These are phyloP conservation scores for Gorsachius goisagi DNA, from an alignment of 2,113 vertebrate genomes.

Conservation along the genomic window DNA sequence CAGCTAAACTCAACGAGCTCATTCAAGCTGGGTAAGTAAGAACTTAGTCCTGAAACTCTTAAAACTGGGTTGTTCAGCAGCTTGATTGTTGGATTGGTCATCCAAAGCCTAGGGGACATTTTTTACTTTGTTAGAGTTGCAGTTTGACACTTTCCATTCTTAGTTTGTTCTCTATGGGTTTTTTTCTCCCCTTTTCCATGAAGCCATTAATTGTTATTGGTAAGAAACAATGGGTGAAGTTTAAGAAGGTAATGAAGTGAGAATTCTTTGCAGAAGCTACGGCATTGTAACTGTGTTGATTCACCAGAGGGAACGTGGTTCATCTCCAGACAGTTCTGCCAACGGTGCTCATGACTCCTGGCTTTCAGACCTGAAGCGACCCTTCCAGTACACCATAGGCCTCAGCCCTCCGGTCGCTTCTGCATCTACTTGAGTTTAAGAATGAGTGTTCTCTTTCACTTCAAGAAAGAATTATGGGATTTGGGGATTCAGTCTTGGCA, in stretches of 20 bases:
- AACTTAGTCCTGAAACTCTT: not conserved
- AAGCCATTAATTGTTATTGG: not conserved
- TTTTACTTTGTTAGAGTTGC: not conserved
- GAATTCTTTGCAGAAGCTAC: not conserved
- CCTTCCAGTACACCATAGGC: not conserved
- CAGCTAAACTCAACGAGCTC: slow-evolving; percentile 94
- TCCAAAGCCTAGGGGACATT: not conserved
- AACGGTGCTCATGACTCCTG: fast-evolving
- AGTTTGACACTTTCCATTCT: not conserved
- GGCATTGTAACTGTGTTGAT: not conserved
- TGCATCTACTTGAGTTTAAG: not conserved
- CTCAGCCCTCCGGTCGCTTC: not conserved
- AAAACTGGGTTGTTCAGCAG: not conserved
- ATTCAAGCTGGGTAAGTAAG: slow-evolving; percentile 93
- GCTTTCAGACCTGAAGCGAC: not conserved
- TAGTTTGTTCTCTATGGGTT: not conserved
- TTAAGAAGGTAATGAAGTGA: not conserved
- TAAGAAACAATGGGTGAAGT: not conserved
- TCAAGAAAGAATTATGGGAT: not conserved
- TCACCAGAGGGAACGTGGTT: not conserved
- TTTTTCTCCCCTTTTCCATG: not conserved
- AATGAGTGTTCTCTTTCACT: fast-evolving
- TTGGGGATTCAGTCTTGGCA: not conserved
- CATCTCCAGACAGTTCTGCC: not conserved
- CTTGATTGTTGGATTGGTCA: not conserved